phyloP scores from a whole-genome alignment of 2,797 vertebrate genomes.

The Pseudochaenichthys georgianus region DNA sequence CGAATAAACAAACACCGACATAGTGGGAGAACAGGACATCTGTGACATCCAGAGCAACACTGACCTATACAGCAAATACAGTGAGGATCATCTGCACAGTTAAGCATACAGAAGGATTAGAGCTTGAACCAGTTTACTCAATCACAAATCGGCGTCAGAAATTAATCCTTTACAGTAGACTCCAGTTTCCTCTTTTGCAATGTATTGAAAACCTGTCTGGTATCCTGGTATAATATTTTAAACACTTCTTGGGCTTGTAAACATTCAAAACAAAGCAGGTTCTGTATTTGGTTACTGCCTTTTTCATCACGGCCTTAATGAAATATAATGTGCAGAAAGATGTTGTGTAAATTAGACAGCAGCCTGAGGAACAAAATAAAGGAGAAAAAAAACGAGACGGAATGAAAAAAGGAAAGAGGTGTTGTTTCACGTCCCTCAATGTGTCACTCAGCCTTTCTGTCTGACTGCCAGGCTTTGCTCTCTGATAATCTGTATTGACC shows the following conservation, averaged over 20 bases:
- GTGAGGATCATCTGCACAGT: slow-evolving; percentile 12
- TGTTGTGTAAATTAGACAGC: neutral
- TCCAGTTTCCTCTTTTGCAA: slow-evolving; percentile 25
- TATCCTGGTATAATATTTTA: neutral
- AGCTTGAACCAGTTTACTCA: slow-evolving; percentile 50
- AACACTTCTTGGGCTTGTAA: neutral
- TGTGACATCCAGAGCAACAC: neutral
- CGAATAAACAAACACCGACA: neutral
- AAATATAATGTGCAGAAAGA: neutral
- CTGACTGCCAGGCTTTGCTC: slow-evolving; percentile 64
- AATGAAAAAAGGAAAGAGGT: slow-evolving; percentile 22
- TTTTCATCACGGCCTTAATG: neutral
- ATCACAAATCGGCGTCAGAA: slow-evolving; percentile 45
- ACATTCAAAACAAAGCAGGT: neutral
- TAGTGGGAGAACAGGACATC: slow-evolving; percentile 9
- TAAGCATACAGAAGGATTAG: slow-evolving; percentile 41
- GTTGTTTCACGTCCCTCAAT: slow-evolving; percentile 42
- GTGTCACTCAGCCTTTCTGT: slow-evolving; percentile 61
- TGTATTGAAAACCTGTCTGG: slow-evolving; percentile 22
- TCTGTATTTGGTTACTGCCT: neutral
- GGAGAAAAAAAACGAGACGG: slow-evolving; percentile 4
- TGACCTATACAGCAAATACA: neutral
- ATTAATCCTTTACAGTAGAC: slow-evolving; percentile 50
- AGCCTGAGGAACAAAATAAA: neutral
- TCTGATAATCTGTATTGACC: slow-evolving; percentile 72